Conservation (phyloP, 2,888 invertebrate genomes). For the Euplagia quadripunctaria region DNA sequence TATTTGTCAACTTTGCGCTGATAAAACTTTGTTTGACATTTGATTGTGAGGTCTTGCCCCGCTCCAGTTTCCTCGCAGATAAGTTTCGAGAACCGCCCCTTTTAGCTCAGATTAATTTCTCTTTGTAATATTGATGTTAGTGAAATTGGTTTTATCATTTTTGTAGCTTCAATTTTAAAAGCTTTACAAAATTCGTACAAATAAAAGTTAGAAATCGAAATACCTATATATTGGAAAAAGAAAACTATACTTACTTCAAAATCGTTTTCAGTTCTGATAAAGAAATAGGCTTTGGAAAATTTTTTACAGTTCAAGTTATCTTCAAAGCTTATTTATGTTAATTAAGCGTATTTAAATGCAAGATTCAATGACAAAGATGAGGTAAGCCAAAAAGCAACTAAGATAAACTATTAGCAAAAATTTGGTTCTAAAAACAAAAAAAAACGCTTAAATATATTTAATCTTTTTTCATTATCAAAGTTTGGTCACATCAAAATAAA, state of each 20-base stretch:
- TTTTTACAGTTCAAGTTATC: slow-evolving; percentile 1
- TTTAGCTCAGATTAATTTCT: slow-evolving; percentile 71
- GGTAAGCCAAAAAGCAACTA: slow-evolving; percentile 35
- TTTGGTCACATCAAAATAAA: slow-evolving; percentile 39
- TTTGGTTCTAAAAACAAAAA: slow-evolving; percentile 46
- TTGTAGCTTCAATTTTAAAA: slow-evolving; percentile 16
- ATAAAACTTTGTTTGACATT: slow-evolving; percentile 85
- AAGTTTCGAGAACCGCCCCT: slow-evolving; percentile 65
- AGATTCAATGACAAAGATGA: slow-evolving; percentile 33
- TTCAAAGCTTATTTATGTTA: slow-evolving; percentile 11
- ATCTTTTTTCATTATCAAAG: slow-evolving; percentile 53
- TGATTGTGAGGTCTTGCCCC: slow-evolving; percentile 82
- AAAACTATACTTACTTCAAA: neutral
- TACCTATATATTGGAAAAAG: neutral
- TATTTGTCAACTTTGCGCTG: slow-evolving; percentile 85
- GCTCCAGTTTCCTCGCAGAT: slow-evolving; percentile 66
- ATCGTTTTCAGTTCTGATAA: too few species aligned
- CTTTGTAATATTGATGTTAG: slow-evolving; percentile 58
- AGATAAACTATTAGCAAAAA: slow-evolving; percentile 44
- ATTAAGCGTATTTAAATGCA: slow-evolving; percentile 25
- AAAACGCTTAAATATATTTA: slow-evolving; percentile 37
- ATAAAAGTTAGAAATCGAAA: neutral
- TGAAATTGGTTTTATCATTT: slow-evolving; percentile 57
- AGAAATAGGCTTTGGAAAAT: neutral
- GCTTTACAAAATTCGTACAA: too few species aligned